Base-by-base conservation (phyloP, 2,797 vertebrate genomes). In the Phataginus tetradactyla region DNA sequence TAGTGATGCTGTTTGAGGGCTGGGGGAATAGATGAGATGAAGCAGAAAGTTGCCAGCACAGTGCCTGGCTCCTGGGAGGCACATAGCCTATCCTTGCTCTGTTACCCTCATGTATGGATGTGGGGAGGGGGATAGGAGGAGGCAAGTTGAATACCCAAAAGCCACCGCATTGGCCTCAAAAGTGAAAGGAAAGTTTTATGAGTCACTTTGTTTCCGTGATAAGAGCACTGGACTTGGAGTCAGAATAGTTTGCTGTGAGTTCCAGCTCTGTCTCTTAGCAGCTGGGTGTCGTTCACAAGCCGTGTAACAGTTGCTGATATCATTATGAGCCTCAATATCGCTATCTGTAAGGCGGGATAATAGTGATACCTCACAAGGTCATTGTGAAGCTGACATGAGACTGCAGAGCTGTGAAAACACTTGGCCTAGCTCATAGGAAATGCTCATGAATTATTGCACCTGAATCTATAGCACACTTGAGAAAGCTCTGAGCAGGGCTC, bases 371-470 rank as follows among this genome's bases (percentile, higher is more conserved):
- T 79, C 32, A 17, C 7, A 74, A 77, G 80, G 71, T 55, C 79
- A 14, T 1, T 17, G 23, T 17, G 80, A 94, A n/a, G 39, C 68
- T 74, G 57, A 90, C 61, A 71, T 45, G 69, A 64, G 25, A 51
- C 59, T 11, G 15, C 39, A 59, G 55, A 75, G 21, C 66, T 75
- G 7, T 51, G 53, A 64, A 61, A 80, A 90, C 32, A 66, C 29
- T 53, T 66, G 69, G 57, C 15, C 51, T 49, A 80, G 37, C 27
- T 95, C 69, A 61, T 21, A 66, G 87, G 92, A 69, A 90, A 39
- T 49, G 7, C 34, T 94, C 39, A 15, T 15, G 34, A 91, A 8
- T 93, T 79, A 59, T 4, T 71, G 66, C 84, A 21, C 92, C n/a
- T 37, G 49, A 32, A 14, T 55, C 68, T 61, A 9, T 10, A 68